Evolutionary conservation across 2,113 vertebrate genomes (phyloP), one percentile per base, ranked within the genome.

Genomic region (Lepus americanus): DNA sequence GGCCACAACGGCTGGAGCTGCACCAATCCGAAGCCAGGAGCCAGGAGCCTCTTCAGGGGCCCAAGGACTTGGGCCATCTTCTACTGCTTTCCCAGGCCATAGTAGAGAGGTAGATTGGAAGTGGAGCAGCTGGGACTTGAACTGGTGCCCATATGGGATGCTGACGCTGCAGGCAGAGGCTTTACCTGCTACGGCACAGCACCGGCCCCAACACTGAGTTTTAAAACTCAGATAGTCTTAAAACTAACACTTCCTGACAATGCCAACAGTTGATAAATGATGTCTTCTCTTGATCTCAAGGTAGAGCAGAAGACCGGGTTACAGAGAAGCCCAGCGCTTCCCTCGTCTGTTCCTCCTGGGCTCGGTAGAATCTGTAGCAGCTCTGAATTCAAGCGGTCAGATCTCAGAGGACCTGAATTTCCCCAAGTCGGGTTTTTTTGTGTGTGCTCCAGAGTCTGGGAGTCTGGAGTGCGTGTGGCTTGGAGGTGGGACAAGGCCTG

Each of bases 261-360:
- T 31, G 20, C 5, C 72, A 20, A 87, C 20, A 19, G 16, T 49
- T 14, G 13, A 27, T 55, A 36, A 89, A 70, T 33, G 84, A n/a
- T 80, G n/a, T 88, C 39, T 89, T 87, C 59, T 82, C 53, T 80
- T 27, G 14, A 80, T 74, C 80, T 92, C 84, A 87, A 90, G 36
- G 36, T 27, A 92, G 67, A 92, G 53, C 25, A 64, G 67, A 44
- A 76, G 4, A 70, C 31, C 0, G 9, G 31, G 33, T 82, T 72
- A 92, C 36, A 77, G 17, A 72, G 63, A 86, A 92, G 10, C n/a
- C 80, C 70, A 76, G 22, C 29, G 44, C 80, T 89, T 67, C 13
- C 67, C 51, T 86, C 25, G 31, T 36, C 33, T 61, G 10, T 70
- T 74, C 44, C 89, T 85, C 89, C 31, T 61, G 66, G 80, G 36